A percentile compares a stretch with the other conserved stretches of the same genome.
phyloP scores from a whole-genome alignment of 2,113 vertebrate genomes.

The Orcinus orca region DNA sequence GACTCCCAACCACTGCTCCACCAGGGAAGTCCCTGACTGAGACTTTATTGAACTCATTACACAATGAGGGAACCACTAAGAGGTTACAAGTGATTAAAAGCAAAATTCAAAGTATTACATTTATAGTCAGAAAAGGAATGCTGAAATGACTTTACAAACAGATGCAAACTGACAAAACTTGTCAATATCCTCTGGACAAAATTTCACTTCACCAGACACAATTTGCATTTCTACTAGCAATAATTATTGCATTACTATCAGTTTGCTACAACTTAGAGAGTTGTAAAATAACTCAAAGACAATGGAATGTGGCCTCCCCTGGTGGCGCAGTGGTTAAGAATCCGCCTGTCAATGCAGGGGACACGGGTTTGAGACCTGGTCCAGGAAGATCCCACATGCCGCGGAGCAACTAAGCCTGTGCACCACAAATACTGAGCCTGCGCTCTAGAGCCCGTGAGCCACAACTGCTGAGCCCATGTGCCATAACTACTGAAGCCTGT shows the following conservation, averaged over 20 bases:
- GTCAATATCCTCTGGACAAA: background rate
- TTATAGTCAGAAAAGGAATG: background rate
- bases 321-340: too few relatives aligned
- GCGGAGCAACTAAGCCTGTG: too few relatives aligned
- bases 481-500: too few relatives aligned
- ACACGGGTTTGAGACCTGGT: too few relatives aligned
- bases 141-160: background rate
- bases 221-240: background rate
- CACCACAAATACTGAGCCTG: too few relatives aligned
- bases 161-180: background rate
- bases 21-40: background rate
- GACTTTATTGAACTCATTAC: background rate
- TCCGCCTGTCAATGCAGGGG: too few relatives aligned
- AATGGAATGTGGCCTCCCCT: background rate
- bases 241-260: background rate
- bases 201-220: background rate
- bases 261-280: background rate
- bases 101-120: background rate
- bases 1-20: too few relatives aligned
- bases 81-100: background rate
- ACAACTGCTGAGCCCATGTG: too few relatives aligned
- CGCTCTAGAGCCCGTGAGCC: too few relatives aligned
- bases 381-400: too few relatives aligned
- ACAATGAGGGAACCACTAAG: background rate
- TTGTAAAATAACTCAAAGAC: background rate